Evolutionary conservation across 2,888 invertebrate species (phyloP).

Genomic region (Cheilosia scutellata): DNA sequence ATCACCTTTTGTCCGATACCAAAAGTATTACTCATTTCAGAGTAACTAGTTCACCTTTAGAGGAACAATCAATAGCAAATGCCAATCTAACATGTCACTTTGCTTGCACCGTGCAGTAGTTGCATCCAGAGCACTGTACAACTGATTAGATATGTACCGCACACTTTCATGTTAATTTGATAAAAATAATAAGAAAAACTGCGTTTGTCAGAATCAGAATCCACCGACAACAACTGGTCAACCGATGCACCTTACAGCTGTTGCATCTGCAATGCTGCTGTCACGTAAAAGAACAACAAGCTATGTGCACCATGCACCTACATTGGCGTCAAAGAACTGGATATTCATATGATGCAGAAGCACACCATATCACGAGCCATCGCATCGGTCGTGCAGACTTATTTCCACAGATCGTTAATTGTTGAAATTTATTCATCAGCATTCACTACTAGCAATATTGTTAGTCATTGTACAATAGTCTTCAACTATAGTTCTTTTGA

Average conservation of each 20-base stretch:
- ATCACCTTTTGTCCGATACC: too few relatives aligned
- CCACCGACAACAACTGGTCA: slow-evolving; percentile 46
- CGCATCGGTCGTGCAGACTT: slow-evolving; percentile 57
- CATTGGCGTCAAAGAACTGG: slow-evolving; percentile 63
- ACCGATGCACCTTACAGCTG: slow-evolving; percentile 27
- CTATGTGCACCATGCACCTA: slow-evolving; percentile 34
- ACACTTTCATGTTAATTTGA: slow-evolving; percentile 68
- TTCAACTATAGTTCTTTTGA: too few relatives aligned
- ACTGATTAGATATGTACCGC: slow-evolving; percentile 69
- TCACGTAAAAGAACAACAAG: slow-evolving; percentile 41
- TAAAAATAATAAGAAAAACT: slow-evolving; percentile 43
- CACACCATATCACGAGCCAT: slow-evolving; percentile 64
- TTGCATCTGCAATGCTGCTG: slow-evolving; percentile 12
- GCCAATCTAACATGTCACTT: slow-evolving; percentile 58
- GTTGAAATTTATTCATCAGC: too few relatives aligned
- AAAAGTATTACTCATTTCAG: too few relatives aligned
- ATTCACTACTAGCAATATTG: too few relatives aligned
- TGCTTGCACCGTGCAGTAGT: slow-evolving; percentile 24
- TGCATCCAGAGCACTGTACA: slow-evolving; percentile 47
- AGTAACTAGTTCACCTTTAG: too few relatives aligned
- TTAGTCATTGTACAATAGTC: too few relatives aligned
- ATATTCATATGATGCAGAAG: slow-evolving; percentile 32
- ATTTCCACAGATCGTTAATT: slow-evolving; percentile 73
- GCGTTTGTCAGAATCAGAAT: slow-evolving; percentile 22
- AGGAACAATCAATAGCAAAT: slow-evolving; percentile 8